phyloP scores from a whole-genome alignment of 2,113 vertebrate species.

The Eulemur macaco region DNA sequence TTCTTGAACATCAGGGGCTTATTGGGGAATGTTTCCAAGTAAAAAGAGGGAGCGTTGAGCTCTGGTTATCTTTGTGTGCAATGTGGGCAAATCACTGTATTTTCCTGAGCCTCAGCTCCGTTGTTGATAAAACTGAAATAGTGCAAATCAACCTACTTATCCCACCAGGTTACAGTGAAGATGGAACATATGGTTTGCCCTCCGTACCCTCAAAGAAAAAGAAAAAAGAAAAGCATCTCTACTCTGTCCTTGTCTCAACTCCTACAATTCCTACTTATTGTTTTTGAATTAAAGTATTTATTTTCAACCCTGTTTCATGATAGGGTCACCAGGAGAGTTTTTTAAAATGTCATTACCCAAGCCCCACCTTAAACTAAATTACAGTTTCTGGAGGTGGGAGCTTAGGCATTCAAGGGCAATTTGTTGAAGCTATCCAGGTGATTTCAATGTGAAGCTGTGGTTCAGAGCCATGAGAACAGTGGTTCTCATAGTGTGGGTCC shows the following conservation, averaged over 20 bases:
- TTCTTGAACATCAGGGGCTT: not conserved
- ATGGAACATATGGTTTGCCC: not conserved
- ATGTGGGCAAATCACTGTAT: not conserved
- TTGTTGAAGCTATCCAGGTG: not conserved
- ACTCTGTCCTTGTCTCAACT: not conserved
- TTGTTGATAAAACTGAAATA: not conserved
- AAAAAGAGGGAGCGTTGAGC: not conserved
- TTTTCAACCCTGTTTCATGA: not conserved
- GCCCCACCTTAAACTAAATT: not conserved
- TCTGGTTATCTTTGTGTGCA: not conserved
- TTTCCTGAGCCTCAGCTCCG: not conserved
- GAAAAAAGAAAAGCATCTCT: not conserved
- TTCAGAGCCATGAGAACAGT: not conserved
- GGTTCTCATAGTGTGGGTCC: not conserved
- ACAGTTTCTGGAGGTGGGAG: not conserved
- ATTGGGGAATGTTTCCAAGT: rapidly evolving
- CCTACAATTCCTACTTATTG: not conserved
- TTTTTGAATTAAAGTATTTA: not conserved
- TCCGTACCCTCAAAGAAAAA: not conserved
- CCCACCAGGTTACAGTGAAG: not conserved
- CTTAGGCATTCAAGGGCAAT: not conserved
- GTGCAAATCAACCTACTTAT: not conserved
- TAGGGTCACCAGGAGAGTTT: not conserved
- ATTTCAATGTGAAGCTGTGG: not conserved
- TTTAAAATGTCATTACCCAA: not conserved